Evolutionary conservation across 2,797 vertebrate genomes (phyloP).

Genomic region (Neosalanx taihuensis): DNA sequence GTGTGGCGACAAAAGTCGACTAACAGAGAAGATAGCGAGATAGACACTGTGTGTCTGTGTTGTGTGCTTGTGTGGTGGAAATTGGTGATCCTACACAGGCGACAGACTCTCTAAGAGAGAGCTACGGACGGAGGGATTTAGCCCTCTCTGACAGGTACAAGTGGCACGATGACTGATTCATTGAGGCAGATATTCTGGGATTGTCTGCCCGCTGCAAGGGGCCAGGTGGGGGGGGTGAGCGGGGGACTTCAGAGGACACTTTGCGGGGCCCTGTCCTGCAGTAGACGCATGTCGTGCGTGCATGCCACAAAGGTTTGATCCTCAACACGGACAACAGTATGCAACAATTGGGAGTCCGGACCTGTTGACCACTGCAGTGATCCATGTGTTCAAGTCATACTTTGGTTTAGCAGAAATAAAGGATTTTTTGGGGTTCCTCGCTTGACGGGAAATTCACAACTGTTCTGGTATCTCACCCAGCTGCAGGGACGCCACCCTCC

Average conservation of each 20-base stretch:
- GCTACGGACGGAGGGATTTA: slow-evolving; percentile 35
- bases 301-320: slow-evolving; percentile 25
- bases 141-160: slow-evolving; percentile 61
- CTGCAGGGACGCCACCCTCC: no score
- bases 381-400: no score
- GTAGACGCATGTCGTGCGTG: slow-evolving; percentile 42
- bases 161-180: slow-evolving; percentile 62
- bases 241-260: slow-evolving; percentile 56
- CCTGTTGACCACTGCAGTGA: no score
- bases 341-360: no score
- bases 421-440: no score
- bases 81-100: slow-evolving; percentile 26
- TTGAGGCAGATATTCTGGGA: slow-evolving; percentile 50
- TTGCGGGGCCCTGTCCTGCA: slow-evolving; percentile 32
- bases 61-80: slow-evolving; percentile 15
- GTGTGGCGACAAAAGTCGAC: neutral
- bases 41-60: slow-evolving; percentile 10
- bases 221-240: slow-evolving; percentile 8
- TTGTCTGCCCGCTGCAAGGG: slow-evolving; percentile 10
- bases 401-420: no score
- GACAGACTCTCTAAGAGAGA: slow-evolving; percentile 22
- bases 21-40: neutral
- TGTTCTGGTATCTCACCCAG: no score
- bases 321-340: neutral
- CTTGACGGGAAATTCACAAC: no score